A percentile compares a stretch with the other conserved stretches of the same genome.
These are phyloP conservation scores for Silvanus unidentatus DNA, from an alignment of 2,888 invertebrate species.

Conservation along the genomic window DNA sequence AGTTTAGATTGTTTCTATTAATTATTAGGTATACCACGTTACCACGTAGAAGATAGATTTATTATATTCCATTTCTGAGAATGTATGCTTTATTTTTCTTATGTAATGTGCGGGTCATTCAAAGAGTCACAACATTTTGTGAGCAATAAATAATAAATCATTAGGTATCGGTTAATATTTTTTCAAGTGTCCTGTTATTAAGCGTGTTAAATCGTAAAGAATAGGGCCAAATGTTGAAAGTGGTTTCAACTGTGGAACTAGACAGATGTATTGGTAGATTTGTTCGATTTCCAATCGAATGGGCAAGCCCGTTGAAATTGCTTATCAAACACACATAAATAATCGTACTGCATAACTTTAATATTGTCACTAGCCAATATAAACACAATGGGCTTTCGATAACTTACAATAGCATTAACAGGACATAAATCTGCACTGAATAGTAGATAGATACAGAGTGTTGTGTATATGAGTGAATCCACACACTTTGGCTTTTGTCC, in stretches of 20 bases:
- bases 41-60: no score
- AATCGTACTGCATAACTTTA: slow-evolving; percentile 33
- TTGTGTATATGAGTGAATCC: slow-evolving; percentile 34
- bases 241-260: slow-evolving; percentile 19
- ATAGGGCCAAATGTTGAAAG: slow-evolving; percentile 17
- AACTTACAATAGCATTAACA: slow-evolving; percentile 43
- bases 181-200: slow-evolving; percentile 11
- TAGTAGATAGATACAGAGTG: slow-evolving; percentile 29
- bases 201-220: slow-evolving; percentile 25
- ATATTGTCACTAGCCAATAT: slow-evolving; percentile 44
- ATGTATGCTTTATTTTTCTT: no score
- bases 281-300: slow-evolving; percentile 39
- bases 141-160: no score
- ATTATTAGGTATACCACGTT: no score
- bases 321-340: slow-evolving; percentile 38
- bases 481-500: slow-evolving; percentile 32
- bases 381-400: slow-evolving; percentile 44
- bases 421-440: slow-evolving; percentile 44
- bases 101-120: no score
- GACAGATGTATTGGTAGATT: slow-evolving; percentile 39
- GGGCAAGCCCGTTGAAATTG: slow-evolving; percentile 38
- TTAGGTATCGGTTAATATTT: not conserved
- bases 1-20: no score
- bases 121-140: no score
- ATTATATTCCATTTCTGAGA: no score